Evolutionary conservation across 2,797 vertebrate species (phyloP), one percentile per base, ranked within the genome.

Genomic region (Luscinia luscinia): DNA sequence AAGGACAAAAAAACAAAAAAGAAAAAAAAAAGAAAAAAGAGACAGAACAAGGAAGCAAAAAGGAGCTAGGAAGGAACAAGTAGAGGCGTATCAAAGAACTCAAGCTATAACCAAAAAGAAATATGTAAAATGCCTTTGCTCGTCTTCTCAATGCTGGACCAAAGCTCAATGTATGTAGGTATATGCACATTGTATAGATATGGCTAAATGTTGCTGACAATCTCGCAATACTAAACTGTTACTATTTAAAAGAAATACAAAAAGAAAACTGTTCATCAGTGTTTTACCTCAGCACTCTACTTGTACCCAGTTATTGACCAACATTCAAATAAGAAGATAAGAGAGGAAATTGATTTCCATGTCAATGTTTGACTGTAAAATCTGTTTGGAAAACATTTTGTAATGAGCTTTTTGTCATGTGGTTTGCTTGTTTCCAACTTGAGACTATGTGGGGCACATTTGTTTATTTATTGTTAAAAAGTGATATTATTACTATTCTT

Each of bases 131-230:
- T 98, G 98, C 98, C 99, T 99, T 99, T 98, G 97, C 98, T 99
- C 98, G 97, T 98, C 98, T 98, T 98, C 98, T 98, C 97, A 98
- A 98, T 97, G 99, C 99, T 99, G 99, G 99, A 99, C 99, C 99
- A 99, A 99, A 99, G 99, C 98, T 99, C 98, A 99, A 98, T 98
- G 97, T 98, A 97, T 98, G 97, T 98, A 98, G 98, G 98, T 99
- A 99, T 99, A 98, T 99, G 99, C 99, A 99, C 99, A 99, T 98
- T 99, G 99, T 99, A 98, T 98, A 99, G 98, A 98, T 98, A 98
- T 98, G 98, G 98, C 98, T 98, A 98, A 98, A 98, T 98, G 98
- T 98, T 98, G 98, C 98, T 99, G 99, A 99, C 99, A 99, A 99
- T 99, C 99, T 99, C 94, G 98, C 98, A 99, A 98, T 98, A 98